Conservation (phyloP, 2,888 invertebrate genomes). For the Drosophila anomelani region DNA sequence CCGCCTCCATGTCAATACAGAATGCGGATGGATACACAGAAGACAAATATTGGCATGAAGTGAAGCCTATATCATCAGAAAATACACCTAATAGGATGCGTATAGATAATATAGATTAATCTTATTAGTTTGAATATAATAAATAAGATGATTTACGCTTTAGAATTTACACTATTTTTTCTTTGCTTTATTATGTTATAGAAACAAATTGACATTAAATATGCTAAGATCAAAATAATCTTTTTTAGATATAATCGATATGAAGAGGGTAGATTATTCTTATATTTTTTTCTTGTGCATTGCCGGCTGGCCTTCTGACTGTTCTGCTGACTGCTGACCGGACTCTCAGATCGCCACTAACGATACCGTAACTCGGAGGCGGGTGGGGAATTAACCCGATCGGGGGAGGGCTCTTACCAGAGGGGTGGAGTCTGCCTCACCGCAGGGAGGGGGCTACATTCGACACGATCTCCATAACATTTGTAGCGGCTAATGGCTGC, state of each 20-base stretch:
- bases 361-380: slow-evolving; percentile 66
- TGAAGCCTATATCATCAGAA: too few relatives aligned
- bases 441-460: slow-evolving; percentile 19
- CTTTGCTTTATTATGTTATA: neutral
- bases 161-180: neutral
- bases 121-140: too few relatives aligned
- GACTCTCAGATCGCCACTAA: slow-evolving; percentile 67
- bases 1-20: slow-evolving; percentile 71
- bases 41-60: neutral
- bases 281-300: neutral
- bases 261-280: neutral
- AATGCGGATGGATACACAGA: slow-evolving; percentile 14
- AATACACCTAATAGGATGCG: neutral
- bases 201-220: neutral
- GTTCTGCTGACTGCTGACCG: slow-evolving; percentile 9
- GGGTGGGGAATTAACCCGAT: slow-evolving; percentile 15
- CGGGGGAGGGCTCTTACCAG: slow-evolving; percentile 7
- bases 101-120: neutral
- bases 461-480: slow-evolving; percentile 78
- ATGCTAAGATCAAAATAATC: neutral
- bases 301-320: slow-evolving; percentile 27
- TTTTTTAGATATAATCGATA: neutral
- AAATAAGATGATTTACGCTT: neutral
- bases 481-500: slow-evolving; percentile 68
- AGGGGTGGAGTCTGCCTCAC: slow-evolving; percentile 6